phyloP scores from a whole-genome alignment of 2,888 invertebrate genomes.

The Bombyx huttoni region DNA sequence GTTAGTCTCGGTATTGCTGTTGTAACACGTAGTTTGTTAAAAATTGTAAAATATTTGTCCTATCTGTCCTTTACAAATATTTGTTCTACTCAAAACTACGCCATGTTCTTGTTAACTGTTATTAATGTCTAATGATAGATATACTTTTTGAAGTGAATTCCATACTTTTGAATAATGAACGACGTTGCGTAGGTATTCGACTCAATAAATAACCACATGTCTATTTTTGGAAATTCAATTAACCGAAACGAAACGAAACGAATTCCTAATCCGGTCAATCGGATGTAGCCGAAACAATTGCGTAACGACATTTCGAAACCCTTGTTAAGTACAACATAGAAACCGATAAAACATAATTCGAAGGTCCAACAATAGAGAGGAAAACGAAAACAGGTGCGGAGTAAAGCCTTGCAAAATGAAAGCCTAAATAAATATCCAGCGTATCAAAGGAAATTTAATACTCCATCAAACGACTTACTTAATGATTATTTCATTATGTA shows the following conservation, averaged over 20 bases:
- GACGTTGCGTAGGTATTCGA: background rate
- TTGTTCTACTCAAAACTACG: no score
- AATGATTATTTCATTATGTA: background rate
- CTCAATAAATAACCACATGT: background rate
- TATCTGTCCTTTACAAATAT: no score
- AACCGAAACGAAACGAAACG: background rate
- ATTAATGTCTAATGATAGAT: no score
- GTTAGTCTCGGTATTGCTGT: no score
- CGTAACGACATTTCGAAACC: background rate
- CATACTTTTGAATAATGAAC: background rate
- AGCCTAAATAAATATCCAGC: background rate
- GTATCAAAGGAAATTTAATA: background rate
- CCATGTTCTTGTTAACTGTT: no score
- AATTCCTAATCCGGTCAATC: background rate
- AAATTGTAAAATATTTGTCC: no score
- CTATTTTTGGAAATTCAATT: background rate
- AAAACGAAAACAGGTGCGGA: background rate
- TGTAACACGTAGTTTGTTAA: no score
- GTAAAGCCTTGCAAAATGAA: background rate
- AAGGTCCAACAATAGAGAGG: background rate
- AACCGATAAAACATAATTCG: background rate
- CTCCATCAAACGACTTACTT: background rate
- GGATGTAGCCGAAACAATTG: background rate
- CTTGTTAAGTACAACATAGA: background rate
- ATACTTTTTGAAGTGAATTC: no score